These are phyloP conservation scores for Regulus satrapa DNA, from an alignment of 2,113 vertebrate species.

Conservation along the genomic window DNA sequence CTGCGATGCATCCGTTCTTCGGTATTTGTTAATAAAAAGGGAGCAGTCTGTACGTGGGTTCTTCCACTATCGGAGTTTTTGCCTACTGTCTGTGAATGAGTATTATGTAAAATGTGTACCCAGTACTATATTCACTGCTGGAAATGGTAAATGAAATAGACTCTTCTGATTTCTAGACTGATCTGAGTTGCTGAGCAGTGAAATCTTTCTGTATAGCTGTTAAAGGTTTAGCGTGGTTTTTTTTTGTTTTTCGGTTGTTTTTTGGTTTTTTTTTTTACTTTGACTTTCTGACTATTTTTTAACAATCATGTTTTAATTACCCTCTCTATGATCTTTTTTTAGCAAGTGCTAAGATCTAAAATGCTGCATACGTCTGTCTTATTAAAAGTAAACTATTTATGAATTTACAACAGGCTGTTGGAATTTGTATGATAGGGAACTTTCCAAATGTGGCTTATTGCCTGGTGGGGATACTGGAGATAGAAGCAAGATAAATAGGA, in stretches of 20 bases:
- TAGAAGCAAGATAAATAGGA: constrained; percentile 9
- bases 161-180: background rate
- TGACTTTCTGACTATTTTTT: background rate
- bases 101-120: constrained; percentile 1
- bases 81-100: background rate
- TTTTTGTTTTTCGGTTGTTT: no score
- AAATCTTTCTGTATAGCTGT: background rate
- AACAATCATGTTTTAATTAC: background rate
- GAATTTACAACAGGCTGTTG: constrained; percentile 19
- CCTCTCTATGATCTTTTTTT: background rate
- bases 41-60: background rate
- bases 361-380: background rate
- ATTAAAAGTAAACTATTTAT: background rate
- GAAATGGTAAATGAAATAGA: background rate
- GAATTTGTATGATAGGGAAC: background rate
- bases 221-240: background rate
- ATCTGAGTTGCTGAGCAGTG: background rate
- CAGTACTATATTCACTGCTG: background rate
- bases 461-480: background rate
- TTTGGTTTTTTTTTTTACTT: no score
- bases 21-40: background rate
- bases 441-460: background rate
- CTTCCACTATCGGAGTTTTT: background rate
- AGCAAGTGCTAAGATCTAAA: background rate
- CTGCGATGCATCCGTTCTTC: background rate